Evolutionary conservation across 2,888 invertebrate genomes (phyloP).

Genomic region (Amphimallon solstitiale): DNA sequence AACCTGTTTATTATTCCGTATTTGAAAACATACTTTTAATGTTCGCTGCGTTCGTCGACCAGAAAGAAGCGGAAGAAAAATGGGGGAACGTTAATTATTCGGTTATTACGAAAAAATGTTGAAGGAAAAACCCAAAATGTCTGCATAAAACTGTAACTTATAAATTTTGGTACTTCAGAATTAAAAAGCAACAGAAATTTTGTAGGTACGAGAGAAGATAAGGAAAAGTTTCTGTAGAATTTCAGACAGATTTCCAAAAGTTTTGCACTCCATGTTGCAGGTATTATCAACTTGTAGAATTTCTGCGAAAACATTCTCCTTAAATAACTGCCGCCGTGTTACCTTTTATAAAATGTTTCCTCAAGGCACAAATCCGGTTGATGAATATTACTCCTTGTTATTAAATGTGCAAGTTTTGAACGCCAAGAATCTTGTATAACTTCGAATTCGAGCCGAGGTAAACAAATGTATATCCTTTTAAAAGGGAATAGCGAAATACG

Average conservation of each 20-base stretch:
- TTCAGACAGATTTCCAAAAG: conserved; percentile 9
- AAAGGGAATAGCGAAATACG: too few relatives aligned
- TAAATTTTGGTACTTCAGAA: conserved; percentile 6
- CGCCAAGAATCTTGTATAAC: too few relatives aligned
- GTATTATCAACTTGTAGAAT: conserved; percentile 3
- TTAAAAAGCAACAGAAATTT: conserved; percentile 12
- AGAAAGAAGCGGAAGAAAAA: not conserved
- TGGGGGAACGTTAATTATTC: conserved; percentile 10
- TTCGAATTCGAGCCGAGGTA: too few relatives aligned
- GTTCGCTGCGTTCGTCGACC: not conserved
- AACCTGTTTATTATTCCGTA: conserved; percentile 25
- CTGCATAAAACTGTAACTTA: not conserved
- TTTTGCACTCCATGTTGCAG: not conserved
- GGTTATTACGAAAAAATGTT: not conserved
- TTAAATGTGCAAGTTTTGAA: too few relatives aligned
- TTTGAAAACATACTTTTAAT: conserved; percentile 19
- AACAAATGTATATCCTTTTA: too few relatives aligned
- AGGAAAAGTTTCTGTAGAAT: conserved; percentile 2
- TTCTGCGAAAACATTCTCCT: conserved; percentile 2
- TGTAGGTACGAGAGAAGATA: not conserved
- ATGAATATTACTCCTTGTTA: too few relatives aligned
- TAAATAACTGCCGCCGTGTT: not conserved
- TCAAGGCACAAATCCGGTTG: too few relatives aligned
- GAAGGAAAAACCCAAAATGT: not conserved
- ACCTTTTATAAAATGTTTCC: too few relatives aligned